Percentiles rank a stretch among this genome's conserved stretches.
Conservation (phyloP, 2,888 invertebrate species). For the Hydriomena furcata region DNA sequence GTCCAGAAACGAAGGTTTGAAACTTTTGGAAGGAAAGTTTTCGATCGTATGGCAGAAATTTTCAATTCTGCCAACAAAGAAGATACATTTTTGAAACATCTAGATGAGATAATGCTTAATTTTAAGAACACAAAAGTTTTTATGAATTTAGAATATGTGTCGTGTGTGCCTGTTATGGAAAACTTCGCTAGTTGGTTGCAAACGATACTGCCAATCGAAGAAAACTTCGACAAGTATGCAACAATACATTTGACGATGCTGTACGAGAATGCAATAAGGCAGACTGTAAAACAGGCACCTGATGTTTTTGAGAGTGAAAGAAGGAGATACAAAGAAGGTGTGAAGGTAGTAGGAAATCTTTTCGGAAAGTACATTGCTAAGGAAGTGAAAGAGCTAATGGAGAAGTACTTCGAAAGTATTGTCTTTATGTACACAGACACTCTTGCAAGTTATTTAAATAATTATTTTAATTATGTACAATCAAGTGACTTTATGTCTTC, state of each 20-base stretch:
- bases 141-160: slow-evolving; percentile 44
- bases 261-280: slow-evolving; percentile 54
- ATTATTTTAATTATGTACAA: slow-evolving; percentile 15
- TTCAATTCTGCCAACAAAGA: slow-evolving; percentile 1
- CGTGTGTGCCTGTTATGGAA: slow-evolving; percentile 51
- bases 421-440: slow-evolving; percentile 14
- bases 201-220: slow-evolving; percentile 47
- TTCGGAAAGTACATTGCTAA: slow-evolving; percentile 46
- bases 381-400: slow-evolving; percentile 16
- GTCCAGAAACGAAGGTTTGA: slow-evolving; percentile 41
- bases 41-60: slow-evolving; percentile 41
- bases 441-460: slow-evolving; percentile 8
- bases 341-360: slow-evolving; percentile 47
- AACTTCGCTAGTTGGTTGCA: slow-evolving; percentile 45
- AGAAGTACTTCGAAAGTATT: slow-evolving; percentile 21
- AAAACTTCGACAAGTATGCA: slow-evolving; percentile 46
- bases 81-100: slow-evolving; percentile 9
- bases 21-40: slow-evolving; percentile 44
- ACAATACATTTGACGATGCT: slow-evolving; percentile 55
- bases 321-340: slow-evolving; percentile 41
- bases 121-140: slow-evolving; percentile 52
- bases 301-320: slow-evolving; percentile 43
- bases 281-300: slow-evolving; percentile 44
- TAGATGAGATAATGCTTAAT: slow-evolving; percentile 42
- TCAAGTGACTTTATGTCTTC: slow-evolving; percentile 17